Evolutionary conservation across 2,113 vertebrate genomes (phyloP).

Genomic region (Cynocephalus volans): DNA sequence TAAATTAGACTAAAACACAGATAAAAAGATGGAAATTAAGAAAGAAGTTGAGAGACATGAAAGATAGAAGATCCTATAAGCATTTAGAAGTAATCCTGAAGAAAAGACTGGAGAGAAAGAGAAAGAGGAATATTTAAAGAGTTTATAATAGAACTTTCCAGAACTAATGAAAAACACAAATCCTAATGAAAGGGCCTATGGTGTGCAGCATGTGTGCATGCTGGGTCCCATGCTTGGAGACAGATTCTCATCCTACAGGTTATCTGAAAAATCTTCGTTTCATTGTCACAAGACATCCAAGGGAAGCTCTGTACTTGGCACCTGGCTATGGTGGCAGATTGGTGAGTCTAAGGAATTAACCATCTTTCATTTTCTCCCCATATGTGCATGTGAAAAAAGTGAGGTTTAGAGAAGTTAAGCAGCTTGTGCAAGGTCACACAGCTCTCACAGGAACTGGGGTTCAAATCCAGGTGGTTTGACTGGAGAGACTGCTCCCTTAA

Average conservation of each 20-base stretch:
- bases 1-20: not conserved
- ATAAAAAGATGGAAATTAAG: not conserved
- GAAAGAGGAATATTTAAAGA: not conserved
- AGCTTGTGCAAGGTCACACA: not conserved
- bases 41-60: not conserved
- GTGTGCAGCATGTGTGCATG: no score
- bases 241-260: not conserved
- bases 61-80: not conserved
- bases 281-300: not conserved
- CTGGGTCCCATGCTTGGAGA: not conserved
- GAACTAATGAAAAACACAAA: not conserved
- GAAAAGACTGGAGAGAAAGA: not conserved
- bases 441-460: rapidly evolving
- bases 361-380: not conserved
- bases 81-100: not conserved
- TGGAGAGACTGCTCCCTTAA: not conserved
- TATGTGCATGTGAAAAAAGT: not conserved
- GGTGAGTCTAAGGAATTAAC: not conserved
- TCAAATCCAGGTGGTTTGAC: not conserved
- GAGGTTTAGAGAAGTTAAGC: not conserved
- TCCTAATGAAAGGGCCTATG: not conserved
- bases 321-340: not conserved
- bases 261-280: not conserved
- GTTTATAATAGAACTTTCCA: not conserved
- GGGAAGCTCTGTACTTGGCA: not conserved